These are phyloP conservation scores for Calliscelio sp. DNA, from an alignment of 2,888 invertebrate genomes.

Conservation along the genomic window DNA sequence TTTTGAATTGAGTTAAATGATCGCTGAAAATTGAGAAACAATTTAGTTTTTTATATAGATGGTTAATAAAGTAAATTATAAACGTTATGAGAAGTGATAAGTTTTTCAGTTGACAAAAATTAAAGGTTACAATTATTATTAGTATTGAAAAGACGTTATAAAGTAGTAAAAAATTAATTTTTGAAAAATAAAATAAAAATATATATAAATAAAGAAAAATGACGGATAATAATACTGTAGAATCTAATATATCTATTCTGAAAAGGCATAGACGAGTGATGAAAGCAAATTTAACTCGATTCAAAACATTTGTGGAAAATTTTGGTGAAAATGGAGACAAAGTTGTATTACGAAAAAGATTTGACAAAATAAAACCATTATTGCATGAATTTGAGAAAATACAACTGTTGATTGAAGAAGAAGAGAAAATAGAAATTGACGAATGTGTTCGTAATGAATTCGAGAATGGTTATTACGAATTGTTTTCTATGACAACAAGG, in stretches of 20 bases:
- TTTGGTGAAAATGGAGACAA: background rate
- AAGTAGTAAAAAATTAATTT: no score
- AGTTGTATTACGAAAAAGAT: background rate
- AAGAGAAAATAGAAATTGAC: slow-evolving; percentile 7
- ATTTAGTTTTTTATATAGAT: background rate
- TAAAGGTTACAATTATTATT: background rate
- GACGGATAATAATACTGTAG: background rate
- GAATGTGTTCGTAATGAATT: background rate
- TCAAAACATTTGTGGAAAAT: slow-evolving; percentile 4
- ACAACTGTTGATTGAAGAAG: slow-evolving; percentile 12
- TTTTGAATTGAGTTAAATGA: background rate
- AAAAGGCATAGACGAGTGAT: slow-evolving; percentile 24
- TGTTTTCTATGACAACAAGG: background rate
- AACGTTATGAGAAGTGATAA: background rate
- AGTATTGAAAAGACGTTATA: no score
- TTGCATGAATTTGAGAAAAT: slow-evolving; percentile 7
- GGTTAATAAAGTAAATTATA: background rate
- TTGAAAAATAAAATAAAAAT: slow-evolving; percentile 2
- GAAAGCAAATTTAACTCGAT: slow-evolving; percentile 21
- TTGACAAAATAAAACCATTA: slow-evolving; percentile 3
- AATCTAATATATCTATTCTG: background rate
- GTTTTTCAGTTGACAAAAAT: no score
- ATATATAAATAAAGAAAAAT: slow-evolving; percentile 1
- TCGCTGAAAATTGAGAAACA: background rate
- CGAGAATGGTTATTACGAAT: slow-evolving; percentile 6